Percentiles rank a stretch among this genome's conserved stretches.
These are phyloP conservation scores for Gasteruption jaculator DNA, from an alignment of 2,888 invertebrate genomes.

Conservation along the genomic window DNA sequence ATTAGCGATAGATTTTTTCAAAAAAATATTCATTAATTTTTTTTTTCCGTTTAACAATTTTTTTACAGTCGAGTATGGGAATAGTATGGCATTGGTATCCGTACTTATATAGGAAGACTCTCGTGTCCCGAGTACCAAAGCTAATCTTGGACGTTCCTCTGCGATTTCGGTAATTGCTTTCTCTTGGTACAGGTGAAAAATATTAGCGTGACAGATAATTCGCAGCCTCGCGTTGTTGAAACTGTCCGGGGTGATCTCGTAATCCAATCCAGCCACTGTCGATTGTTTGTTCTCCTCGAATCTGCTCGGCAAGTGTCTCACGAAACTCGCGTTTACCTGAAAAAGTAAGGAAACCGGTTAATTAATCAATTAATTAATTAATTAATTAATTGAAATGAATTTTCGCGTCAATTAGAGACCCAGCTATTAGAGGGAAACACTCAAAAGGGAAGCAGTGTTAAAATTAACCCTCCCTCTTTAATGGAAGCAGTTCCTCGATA, in stretches of 20 bases:
- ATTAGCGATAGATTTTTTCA: no score
- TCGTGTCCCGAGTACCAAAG: conserved; percentile 69
- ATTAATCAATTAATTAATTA: no score
- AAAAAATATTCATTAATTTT: no score
- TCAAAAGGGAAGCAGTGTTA: no score
- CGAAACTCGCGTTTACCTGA: conserved; percentile 48
- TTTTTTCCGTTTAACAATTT: no score
- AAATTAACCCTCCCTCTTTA: no score
- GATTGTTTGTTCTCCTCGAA: conserved; percentile 35
- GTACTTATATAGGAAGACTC: conserved; percentile 55
- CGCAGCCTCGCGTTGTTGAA: conserved; percentile 64
- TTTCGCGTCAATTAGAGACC: no score
- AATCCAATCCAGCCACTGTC: conserved; percentile 58
- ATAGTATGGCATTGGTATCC: no score
- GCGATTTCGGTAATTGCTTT: conserved; percentile 63
- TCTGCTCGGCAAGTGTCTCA: conserved; percentile 28
- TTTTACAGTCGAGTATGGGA: no score
- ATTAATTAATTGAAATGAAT: no score
- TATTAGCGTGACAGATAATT: conserved; percentile 64
- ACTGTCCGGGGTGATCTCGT: conserved; percentile 61
- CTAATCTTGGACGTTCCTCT: conserved; percentile 71
- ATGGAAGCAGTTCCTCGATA: no score
- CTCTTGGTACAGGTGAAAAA: conserved; percentile 65
- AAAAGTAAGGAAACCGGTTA: conserved; percentile 14
- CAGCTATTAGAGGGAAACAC: no score